Base-by-base conservation (phyloP, 2,113 vertebrate genomes). In the Lanius collurio region DNA sequence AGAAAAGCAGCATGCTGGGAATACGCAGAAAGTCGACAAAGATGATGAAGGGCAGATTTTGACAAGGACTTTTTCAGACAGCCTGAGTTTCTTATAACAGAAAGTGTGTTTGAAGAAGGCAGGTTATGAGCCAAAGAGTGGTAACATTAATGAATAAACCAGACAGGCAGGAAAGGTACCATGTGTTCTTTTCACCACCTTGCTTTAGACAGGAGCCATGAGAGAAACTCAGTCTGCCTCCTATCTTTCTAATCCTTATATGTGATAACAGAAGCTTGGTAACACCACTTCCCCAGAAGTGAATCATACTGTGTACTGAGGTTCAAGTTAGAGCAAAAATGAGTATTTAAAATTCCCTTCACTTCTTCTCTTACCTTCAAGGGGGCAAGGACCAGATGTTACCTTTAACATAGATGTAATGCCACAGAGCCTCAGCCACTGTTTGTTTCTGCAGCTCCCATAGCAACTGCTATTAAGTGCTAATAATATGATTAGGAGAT, bases 261-360 rank as follows among this genome's bases (percentile, higher is more conserved):
- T 39, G 50, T 60, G 47, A 84, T 65, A 93, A 67, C 24, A 90
- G 60, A 83, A 90, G 44, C 56, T 23, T 81, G 64, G 82, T 78
- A 85, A 68, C 52, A 60, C 31, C 28, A 75, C 39, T 95, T 47
- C 73, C 52, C 49, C 39, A 86, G 50, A 50, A 88, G 60, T 55
- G 85, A 91, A 77, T 63, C 3, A 2, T n/a, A 77, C 41, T 26
- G 22, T 30, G 37, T 46, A 63, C 52, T 64, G 75, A 88, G 68
- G 60, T 55, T 86, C 50, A 70, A 70, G 60, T 28, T 52, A 74
- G 42, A 2, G 0, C 9, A 9, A 83, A 83, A 90, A 90, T 4
- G 63, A 83, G 67, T 89, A 77, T 79, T 94, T 96, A 83, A 92
- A 92, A 97, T 94, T 96, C 92, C 33, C 82, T 90, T 96, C 92